Evolutionary conservation across 2,888 invertebrate genomes (phyloP), one percentile per base, ranked within the genome.

Genomic region (Agrochola macilenta): DNA sequence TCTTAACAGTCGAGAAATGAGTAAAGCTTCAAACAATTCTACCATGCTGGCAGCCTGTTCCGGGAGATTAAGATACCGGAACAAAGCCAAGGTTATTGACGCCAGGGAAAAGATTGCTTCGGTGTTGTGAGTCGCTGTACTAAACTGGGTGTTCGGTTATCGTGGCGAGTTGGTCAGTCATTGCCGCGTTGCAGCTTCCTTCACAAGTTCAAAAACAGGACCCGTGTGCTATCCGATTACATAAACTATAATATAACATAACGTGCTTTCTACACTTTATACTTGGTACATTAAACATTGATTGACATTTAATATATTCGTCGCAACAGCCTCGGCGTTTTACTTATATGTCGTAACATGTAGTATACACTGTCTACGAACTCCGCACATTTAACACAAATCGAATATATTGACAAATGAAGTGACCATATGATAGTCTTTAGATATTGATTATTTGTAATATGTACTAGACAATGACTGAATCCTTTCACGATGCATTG

Each of bases 261-360:
- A 92, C 85, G 92, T 90, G 86, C 87, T 90, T 91, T 89, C 90
- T 90, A 91, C 76, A 89, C 79, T 88, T 86, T 85, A 88, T 87
- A 90, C 88, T 89, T 89, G 89, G 89, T 90, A 90, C 89, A 90
- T 90, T 90, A 86, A 74, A 90, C 88, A 91, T 85, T 86, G 81
- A 90, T 87, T 89, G 88, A 92, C 90, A 93, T 91, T 91, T 90
- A 91, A 82, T 89, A 87, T 83, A 84, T 86, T 91, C 89, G 91
- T 85, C 92, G 92, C 93, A 92, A 94, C 94, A 95, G 93, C 93
- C 95, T 93, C 95, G 93, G 90, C 89, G 84, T 72, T 78, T 84
- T 78, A 87, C 81, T 79, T 87, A 81, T 85, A 81, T 78, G 35
- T 74, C 60, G 12, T 66, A 81, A 84, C 73, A 84, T 87, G 77